Base-by-base conservation (phyloP, 1,140 invertebrate species). In the Brachionus koreanus region DNA sequence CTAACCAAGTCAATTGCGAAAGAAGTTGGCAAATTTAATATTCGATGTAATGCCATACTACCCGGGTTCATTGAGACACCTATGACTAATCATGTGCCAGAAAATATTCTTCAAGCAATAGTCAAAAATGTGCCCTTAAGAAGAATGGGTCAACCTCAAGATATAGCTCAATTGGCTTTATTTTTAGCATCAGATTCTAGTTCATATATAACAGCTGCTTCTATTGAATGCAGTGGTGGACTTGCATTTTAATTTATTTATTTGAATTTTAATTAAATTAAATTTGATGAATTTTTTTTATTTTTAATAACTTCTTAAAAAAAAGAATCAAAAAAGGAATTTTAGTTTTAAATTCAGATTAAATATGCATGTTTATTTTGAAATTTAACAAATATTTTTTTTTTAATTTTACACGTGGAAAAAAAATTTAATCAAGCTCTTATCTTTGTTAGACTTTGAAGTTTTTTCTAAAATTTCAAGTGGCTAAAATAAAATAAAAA, bases 171-270 rank as follows among this genome's bases (percentile, higher is more conserved):
- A 19, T 52, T 76, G 10, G 43, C 43, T 76, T 76, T 76, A n/a
- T 76, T 76, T 57, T 76, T 76, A 76, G 74, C 74, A 12, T 76
- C 74, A 2, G 46, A 76, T 23, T 57, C 43, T 16, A 76, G 74
- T 35, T 52, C 43, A 3, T 76, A 57, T 35, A 35, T 76, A 2
- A 76, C 19, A 37, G 74, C 43, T n/a, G 74, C 74, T 42, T 52
- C 43, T 3, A 76, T 76, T 57, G 74, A 76, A 35, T 52, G 43
- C 33, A 76, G 43, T 57, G 74, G 74, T 37, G 74, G 74, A 33
- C 19, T 57, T 23, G 25, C 43, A 9, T 52, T 52, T 37, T 76
- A 19, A 57, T 52, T 52, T 33, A 33, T 19, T 57, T 7, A 19
- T 5, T 33, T 46, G 9, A 9, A 35, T 67, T 74, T 74, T 46